Evolutionary conservation across 2,888 invertebrate species (phyloP), one percentile per base, ranked within the genome.

Genomic region (Microplitis manilae): DNA sequence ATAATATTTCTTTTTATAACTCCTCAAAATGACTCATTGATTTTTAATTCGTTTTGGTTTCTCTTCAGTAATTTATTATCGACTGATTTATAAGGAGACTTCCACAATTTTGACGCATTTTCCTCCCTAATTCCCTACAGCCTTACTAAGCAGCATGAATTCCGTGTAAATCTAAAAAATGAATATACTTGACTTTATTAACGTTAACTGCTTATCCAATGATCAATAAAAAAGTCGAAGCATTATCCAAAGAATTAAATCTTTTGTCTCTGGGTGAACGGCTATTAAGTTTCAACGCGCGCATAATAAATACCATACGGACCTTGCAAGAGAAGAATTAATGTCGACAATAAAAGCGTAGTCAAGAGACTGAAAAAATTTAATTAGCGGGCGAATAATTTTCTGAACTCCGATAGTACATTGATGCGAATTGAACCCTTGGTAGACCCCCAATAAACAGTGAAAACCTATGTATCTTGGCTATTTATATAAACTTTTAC

Each of bases 381-480:
- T 85, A 82, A 84, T 85, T 85, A 81, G 77, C 70, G 17, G 79
- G 79, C 70, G 79, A 80, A 81, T 82, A 83, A 85, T 84, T 84
- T 82, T 77, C 79, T 80, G 78, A 71, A 79, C 78, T 80, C 79
- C 82, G 78, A 84, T 84, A 83, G 82, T 82, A 84, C 83, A 84
- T 76, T 74, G 77, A 74, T 73, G 68, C 76, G 80, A 71, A 78
- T 82, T 75, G n/a, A 68, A 59, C 65, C 38, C 41, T 41, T 60
- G 64, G 38, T 17, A 30, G 38, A 41, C 40, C 60, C 39, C 40
- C 71, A 79, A 70, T 71, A 76, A 59, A 38, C 41, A 59, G 62
- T 9, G 30, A 68, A 74, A 39, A 59, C 13, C 65, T 17, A 65
- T 65, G 65, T 65, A 20, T 62, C 62, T 15, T 69, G 30, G 17